Conservation (phyloP, 2,888 invertebrate genomes). For the Brachypterus glaber region DNA sequence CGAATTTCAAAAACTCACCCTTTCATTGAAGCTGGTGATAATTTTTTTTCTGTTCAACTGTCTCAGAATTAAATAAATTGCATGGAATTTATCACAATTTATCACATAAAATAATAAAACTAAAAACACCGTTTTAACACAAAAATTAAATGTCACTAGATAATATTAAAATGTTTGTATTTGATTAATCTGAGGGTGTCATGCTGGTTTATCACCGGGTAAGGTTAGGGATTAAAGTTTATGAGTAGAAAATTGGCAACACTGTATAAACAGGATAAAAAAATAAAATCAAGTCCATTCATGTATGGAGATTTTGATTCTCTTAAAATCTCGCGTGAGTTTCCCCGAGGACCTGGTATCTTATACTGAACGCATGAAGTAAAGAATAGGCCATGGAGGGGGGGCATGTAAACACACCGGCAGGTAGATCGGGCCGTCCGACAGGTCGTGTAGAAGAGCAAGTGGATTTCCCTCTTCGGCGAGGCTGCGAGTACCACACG, state of each 20-base stretch:
- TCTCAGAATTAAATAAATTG: no score
- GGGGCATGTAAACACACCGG: constrained; percentile 38
- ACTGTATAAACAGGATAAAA: background rate
- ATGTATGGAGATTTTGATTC: constrained; percentile 21
- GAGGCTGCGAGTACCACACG: constrained; percentile 1
- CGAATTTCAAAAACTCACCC: no score
- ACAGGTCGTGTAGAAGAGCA: constrained; percentile 28
- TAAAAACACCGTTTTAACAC: no score
- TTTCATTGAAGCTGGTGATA: no score
- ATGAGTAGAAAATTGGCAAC: background rate
- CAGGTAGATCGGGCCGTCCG: constrained; percentile 36
- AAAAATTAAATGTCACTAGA: no score
- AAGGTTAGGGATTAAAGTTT: background rate
- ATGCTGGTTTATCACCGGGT: no score
- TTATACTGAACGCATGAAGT: constrained; percentile 42
- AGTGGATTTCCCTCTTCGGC: constrained; percentile 21
- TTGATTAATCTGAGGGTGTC: no score
- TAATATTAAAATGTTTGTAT: no score
- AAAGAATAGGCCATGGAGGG: constrained; percentile 40
- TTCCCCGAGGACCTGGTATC: constrained; percentile 39
- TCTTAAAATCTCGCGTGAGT: constrained; percentile 36
- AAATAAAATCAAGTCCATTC: constrained; percentile 21
- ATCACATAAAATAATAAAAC: no score
- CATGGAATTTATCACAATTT: no score
- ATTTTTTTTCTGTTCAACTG: no score